phyloP scores from a whole-genome alignment of 1,140 invertebrate species.

The Danaus melanippus region DNA sequence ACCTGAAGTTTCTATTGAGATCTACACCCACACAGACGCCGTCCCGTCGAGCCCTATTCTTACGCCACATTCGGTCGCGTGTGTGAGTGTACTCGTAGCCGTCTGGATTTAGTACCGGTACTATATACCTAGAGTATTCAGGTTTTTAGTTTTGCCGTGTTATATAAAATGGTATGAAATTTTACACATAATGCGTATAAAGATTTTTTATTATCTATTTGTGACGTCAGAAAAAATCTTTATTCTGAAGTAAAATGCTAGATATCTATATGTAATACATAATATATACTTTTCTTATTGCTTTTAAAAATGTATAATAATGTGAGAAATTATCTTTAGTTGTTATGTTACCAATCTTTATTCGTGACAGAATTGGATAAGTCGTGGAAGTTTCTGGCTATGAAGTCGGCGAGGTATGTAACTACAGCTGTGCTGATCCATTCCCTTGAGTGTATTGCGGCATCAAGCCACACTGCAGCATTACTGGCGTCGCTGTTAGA shows the following conservation, averaged over 20 bases:
- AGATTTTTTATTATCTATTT: too few relatives aligned
- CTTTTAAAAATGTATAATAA: not conserved
- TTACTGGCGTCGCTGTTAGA: conserved; percentile 55
- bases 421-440: conserved; percentile 59
- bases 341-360: conserved; percentile 48
- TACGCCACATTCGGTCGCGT: conserved; percentile 21
- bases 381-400: conserved; percentile 44
- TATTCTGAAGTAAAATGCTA: too few relatives aligned
- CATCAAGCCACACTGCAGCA: conserved; percentile 52
- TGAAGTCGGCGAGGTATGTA: conserved; percentile 48
- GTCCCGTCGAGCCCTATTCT: conserved; percentile 16
- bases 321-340: not conserved
- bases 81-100: conserved; percentile 22
- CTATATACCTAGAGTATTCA: conserved; percentile 16
- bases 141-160: too few relatives aligned
- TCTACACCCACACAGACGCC: conserved; percentile 18
- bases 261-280: too few relatives aligned
- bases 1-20: conserved; percentile 86
- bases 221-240: too few relatives aligned
- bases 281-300: too few relatives aligned
- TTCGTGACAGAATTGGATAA: conserved; percentile 41
- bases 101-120: conserved; percentile 23
- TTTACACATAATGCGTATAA: too few relatives aligned
- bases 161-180: too few relatives aligned
- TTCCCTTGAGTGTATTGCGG: conserved; percentile 51